phyloP scores from a whole-genome alignment of 2,113 vertebrate genomes.

The Xiphias gladius region DNA sequence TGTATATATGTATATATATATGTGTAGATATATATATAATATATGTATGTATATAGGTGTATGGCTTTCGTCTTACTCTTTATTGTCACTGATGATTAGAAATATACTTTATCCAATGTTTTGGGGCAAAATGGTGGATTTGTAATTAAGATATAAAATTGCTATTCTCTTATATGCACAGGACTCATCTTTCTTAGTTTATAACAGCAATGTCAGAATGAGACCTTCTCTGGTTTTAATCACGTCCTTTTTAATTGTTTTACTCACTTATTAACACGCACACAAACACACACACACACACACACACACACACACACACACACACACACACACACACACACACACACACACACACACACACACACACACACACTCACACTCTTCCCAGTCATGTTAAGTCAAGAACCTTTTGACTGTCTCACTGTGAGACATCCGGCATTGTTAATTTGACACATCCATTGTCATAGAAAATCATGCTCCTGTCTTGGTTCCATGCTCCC shows the following conservation, averaged over 20 bases:
- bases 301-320: too few species aligned
- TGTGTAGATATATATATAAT: not conserved
- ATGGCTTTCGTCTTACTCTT: not conserved
- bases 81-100: constrained; percentile 30
- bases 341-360: too few species aligned
- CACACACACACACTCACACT: not conserved
- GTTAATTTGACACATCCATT: constrained; percentile 13
- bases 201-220: constrained; percentile 11
- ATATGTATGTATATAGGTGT: not conserved
- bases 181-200: constrained; percentile 9
- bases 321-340: too few species aligned
- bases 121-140: constrained; percentile 28
- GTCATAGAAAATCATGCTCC: not conserved
- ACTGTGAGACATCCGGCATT: not conserved
- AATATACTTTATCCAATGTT: constrained; percentile 32
- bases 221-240: constrained; percentile 36
- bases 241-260: constrained; percentile 26
- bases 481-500: not conserved
- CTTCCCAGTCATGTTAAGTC: not conserved
- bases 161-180: constrained; percentile 1
- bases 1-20: not conserved
- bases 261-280: constrained; percentile 1
- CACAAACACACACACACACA: too few species aligned
- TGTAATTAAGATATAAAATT: constrained; percentile 46
- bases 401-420: not conserved